These are phyloP conservation scores for Scomber japonicus DNA, from an alignment of 2,113 vertebrate species.

Conservation along the genomic window DNA sequence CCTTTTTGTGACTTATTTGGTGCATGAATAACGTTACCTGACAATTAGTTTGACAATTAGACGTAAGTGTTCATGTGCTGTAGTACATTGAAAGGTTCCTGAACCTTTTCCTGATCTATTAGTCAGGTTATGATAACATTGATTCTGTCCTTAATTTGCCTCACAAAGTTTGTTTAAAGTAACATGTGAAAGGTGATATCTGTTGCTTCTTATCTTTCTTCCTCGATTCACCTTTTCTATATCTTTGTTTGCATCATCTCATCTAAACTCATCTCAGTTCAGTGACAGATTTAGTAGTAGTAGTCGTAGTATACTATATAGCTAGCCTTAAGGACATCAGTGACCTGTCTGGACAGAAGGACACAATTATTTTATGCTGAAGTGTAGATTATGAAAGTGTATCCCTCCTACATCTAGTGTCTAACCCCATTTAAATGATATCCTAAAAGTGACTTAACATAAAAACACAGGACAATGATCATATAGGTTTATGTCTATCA, in stretches of 20 bases:
- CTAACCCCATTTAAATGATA: too few species aligned
- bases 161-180: background rate
- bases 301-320: background rate
- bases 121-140: background rate
- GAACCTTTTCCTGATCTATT: background rate
- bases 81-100: background rate
- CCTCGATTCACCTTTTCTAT: background rate
- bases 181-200: background rate
- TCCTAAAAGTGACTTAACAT: too few species aligned
- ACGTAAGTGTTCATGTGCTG: background rate
- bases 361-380: background rate
- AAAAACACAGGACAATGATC: too few species aligned
- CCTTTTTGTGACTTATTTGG: too few species aligned
- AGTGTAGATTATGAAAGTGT: background rate
- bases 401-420: background rate
- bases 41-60: background rate
- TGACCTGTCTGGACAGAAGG: background rate
- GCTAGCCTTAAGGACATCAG: background rate
- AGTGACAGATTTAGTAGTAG: background rate
- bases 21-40: too few species aligned
- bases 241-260: background rate
- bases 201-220: background rate
- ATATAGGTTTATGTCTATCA: too few species aligned
- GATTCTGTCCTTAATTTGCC: background rate
- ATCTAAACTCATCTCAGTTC: background rate